Evolutionary conservation across 2,888 invertebrate genomes (phyloP).

Genomic region (Balanococcus diminutus): DNA sequence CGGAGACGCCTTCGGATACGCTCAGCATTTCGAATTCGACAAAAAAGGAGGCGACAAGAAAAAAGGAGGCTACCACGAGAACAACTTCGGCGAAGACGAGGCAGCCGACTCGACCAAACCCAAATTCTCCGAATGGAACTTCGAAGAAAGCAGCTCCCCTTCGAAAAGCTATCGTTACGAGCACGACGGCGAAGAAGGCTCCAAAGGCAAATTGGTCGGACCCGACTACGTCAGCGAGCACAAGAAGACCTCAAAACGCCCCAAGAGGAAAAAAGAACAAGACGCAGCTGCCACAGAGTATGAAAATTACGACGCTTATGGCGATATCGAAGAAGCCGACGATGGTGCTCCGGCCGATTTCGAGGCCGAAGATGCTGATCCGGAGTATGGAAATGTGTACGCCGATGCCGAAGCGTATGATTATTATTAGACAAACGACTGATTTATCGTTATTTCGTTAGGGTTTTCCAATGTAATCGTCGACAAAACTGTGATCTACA

Average conservation of each 20-base stretch:
- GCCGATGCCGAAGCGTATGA: conserved; percentile 56
- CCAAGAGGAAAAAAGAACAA: conserved; percentile 51
- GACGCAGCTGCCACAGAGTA: conserved; percentile 56
- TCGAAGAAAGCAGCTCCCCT: conserved; percentile 57
- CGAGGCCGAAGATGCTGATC: conserved; percentile 56
- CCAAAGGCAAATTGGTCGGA: conserved; percentile 34
- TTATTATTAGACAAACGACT: conserved; percentile 48
- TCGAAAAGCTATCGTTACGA: conserved; percentile 54
- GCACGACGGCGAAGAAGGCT: conserved; percentile 22
- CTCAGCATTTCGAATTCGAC: conserved; percentile 64
- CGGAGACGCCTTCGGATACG: conserved; percentile 74
- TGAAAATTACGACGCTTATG: conserved; percentile 56
- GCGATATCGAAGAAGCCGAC: conserved; percentile 56
- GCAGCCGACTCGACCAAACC: conserved; percentile 61
- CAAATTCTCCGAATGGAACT: conserved; percentile 58
- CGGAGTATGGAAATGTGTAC: conserved; percentile 56
- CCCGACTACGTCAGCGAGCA: conserved; percentile 17
- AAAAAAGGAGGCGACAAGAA: conserved; percentile 47
- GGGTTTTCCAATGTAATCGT: background rate
- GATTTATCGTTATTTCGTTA: background rate
- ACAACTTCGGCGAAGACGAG: conserved; percentile 61
- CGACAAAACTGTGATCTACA: conserved; percentile 45
- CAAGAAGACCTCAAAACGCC: background rate
- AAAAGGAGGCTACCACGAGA: conserved; percentile 59
- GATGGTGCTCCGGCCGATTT: conserved; percentile 56